A percentile compares a stretch with the other conserved stretches of the same genome.
Conservation (phyloP, 2,113 vertebrate species). For the Heloderma charlesbogerti region DNA sequence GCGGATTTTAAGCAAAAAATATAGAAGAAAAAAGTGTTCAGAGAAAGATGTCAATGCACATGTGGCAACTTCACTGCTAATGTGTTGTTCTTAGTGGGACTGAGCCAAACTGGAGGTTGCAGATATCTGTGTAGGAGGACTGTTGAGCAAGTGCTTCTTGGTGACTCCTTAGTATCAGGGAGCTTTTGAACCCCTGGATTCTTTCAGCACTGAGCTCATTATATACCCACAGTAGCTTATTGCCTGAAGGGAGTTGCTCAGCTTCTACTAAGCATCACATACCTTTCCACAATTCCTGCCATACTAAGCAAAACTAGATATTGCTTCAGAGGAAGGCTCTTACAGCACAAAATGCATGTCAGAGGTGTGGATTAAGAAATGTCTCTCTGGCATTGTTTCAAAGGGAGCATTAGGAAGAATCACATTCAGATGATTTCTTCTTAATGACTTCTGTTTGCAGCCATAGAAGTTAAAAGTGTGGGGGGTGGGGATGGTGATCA, state of each 20-base stretch:
- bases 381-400: neutral
- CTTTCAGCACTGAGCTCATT: neutral
- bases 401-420: neutral
- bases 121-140: neutral
- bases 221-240: neutral
- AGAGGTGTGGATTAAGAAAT: neutral
- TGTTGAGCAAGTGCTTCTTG: neutral
- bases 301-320: slow-evolving; percentile 10
- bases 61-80: neutral
- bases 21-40: neutral
- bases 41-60: neutral
- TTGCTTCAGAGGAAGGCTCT: slow-evolving; percentile 5
- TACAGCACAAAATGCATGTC: neutral
- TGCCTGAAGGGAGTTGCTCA: neutral
- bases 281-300: neutral
- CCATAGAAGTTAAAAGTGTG: neutral
- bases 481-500: too few species aligned
- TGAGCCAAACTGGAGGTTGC: neutral
- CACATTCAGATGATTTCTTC: neutral
- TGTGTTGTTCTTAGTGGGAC: neutral
- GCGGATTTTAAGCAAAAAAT: too few species aligned
- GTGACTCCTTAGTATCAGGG: neutral
- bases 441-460: neutral
- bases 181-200: neutral
- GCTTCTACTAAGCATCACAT: neutral